phyloP scores from a whole-genome alignment of 2,113 vertebrate species.

The Urocolius indicus region DNA sequence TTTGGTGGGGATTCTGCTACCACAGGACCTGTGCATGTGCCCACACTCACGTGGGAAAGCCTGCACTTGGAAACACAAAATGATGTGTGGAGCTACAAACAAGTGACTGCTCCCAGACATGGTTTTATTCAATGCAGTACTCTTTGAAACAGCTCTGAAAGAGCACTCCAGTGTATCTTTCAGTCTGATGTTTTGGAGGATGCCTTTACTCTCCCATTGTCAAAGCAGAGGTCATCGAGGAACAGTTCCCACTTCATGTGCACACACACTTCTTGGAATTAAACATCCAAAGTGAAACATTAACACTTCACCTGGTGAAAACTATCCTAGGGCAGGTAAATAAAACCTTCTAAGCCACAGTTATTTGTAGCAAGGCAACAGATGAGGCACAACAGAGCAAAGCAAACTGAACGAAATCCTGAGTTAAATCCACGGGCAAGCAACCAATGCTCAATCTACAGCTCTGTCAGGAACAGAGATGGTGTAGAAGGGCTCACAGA shows the following conservation, averaged over 20 bases:
- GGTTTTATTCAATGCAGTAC: background rate
- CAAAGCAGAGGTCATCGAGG: background rate
- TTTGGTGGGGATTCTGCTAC: background rate
- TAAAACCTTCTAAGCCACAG: background rate
- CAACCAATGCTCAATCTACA: background rate
- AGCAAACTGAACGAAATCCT: background rate
- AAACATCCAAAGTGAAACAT: background rate
- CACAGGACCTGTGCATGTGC: background rate
- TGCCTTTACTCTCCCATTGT: background rate
- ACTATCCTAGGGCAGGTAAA: conserved; percentile 6
- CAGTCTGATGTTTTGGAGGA: background rate
- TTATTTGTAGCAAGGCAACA: background rate
- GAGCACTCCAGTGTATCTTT: background rate
- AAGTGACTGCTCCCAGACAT: background rate
- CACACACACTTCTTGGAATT: no score
- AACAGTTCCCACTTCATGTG: background rate
- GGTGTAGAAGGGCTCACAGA: background rate
- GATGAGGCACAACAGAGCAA: background rate
- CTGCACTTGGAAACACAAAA: background rate
- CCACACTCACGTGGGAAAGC: background rate
- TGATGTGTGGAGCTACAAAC: background rate
- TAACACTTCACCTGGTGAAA: conserved; percentile 60
- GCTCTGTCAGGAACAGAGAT: background rate
- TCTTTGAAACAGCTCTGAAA: background rate
- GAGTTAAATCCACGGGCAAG: background rate